These are phyloP conservation scores for Kryptolebias marmoratus DNA, from an alignment of 2,113 vertebrate species.

Conservation along the genomic window DNA sequence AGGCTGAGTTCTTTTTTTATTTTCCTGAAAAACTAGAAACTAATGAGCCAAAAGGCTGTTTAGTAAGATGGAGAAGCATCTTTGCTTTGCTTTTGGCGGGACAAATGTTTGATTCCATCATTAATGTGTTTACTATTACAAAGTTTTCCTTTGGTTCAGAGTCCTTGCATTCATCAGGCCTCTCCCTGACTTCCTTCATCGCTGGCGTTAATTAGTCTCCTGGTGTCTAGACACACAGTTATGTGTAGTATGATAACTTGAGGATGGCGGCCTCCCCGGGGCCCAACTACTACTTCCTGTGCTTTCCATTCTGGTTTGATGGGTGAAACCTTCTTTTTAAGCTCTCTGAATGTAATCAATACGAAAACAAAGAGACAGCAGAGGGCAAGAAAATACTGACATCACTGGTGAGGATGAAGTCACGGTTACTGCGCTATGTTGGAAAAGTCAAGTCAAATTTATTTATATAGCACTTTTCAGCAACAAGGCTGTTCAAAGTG, in stretches of 20 bases:
- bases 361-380: constrained; percentile 60
- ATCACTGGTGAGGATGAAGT: background rate
- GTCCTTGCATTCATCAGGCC: constrained; percentile 3
- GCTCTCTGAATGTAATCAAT: constrained; percentile 57
- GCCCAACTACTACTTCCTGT: constrained; percentile 49
- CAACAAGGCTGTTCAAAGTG: too few relatives aligned
- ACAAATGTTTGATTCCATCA: too few relatives aligned
- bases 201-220: constrained; percentile 62
- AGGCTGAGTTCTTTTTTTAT: too few relatives aligned
- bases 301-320: constrained; percentile 56
- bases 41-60: too few relatives aligned
- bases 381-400: constrained; percentile 34
- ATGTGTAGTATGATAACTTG: constrained; percentile 64
- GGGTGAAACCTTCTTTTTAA: constrained; percentile 55
- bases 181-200: constrained; percentile 28
- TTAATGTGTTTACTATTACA: too few relatives aligned
- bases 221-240: constrained; percentile 49
- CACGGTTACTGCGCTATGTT: too few relatives aligned
- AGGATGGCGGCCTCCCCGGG: constrained; percentile 54
- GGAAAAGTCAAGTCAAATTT: too few relatives aligned
- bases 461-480: too few relatives aligned
- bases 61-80: background rate
- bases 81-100: background rate
- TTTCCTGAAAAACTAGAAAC: too few relatives aligned
- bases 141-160: background rate